Evolutionary conservation across 2,888 invertebrate genomes (phyloP), one percentile per base, ranked within the genome.

Genomic region (Stratiomys singularior): DNA sequence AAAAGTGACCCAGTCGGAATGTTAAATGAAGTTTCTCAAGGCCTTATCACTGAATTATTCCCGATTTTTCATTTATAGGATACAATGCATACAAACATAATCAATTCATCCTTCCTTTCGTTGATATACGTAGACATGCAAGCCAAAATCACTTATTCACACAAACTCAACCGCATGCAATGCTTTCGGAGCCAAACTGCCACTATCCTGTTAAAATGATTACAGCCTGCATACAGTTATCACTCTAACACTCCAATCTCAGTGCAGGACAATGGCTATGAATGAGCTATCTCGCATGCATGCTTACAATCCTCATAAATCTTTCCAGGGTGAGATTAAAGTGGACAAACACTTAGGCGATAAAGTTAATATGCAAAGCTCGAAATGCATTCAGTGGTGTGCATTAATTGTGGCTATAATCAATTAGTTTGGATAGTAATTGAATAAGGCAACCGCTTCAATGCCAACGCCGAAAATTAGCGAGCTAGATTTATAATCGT

Each of bases 271-370:
- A 46, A 69, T 46, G 46, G 25, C 3, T 47, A 46, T 69, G 69
- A 69, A 47, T 69, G 37, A 37, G 37, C 37, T 69, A 69, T 47
- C 69, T 23, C 46, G 5, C 21, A 27, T 47, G 27, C 21, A 37
- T 46, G 23, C 13, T 47, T 25, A 37, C 37, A 27, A 69, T 25
- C 25, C 69, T 47, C 69, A 46, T 69, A 69, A 69, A 69, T 69
- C 69, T 46, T 46, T 44, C 44, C 46, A 5, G 46, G 44, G 46
- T 15, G 69, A 46, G 46, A 69, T 69, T 69, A 44, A 69, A 69
- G 46, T 69, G 69, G 69, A 69, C 69, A 69, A 69, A 69, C 69
- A 69, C 69, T 69, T 69, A 25, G 69, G 46, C 69, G 69, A 69
- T 69, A 69, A 69, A 69, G 69, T 46, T 69, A 69, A 47, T 69